A percentile compares a stretch with the other conserved stretches of the same genome.
phyloP scores from a whole-genome alignment of 2,797 vertebrate genomes.

The Trematomus bernacchii region DNA sequence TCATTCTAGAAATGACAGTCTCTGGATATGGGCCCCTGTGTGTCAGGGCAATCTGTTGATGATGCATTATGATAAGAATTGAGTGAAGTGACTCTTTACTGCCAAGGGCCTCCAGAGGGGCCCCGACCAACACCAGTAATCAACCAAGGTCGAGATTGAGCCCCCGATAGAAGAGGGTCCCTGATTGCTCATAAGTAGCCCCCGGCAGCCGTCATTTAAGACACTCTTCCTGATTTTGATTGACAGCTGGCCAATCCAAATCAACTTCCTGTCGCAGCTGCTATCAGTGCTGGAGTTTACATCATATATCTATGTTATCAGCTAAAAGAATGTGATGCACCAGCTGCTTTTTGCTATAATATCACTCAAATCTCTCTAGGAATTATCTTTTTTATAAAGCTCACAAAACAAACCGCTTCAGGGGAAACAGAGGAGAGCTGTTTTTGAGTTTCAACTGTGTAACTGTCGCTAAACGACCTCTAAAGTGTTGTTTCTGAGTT shows the following conservation, averaged over 20 bases:
- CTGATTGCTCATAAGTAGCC: slow-evolving; percentile 79
- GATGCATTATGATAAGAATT: slow-evolving; percentile 80
- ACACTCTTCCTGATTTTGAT: slow-evolving; percentile 74
- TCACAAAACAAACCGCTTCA: background rate
- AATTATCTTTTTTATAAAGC: background rate
- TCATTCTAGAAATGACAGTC: slow-evolving; percentile 23
- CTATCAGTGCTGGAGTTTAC: slow-evolving; percentile 38
- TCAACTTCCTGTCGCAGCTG: slow-evolving; percentile 36
- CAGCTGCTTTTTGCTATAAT: background rate
- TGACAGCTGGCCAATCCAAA: slow-evolving; percentile 71
- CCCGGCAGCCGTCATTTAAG: slow-evolving; percentile 56
- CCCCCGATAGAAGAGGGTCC: slow-evolving; percentile 66
- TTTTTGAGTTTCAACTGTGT: background rate
- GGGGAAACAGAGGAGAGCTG: background rate
- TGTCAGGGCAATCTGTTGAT: slow-evolving; percentile 78
- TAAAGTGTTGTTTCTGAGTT: too few relatives aligned
- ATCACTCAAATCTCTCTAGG: slow-evolving; percentile 1
- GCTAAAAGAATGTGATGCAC: slow-evolving; percentile 14
- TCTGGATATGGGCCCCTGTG: slow-evolving; percentile 66
- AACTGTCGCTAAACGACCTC: background rate
- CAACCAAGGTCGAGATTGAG: slow-evolving; percentile 74
- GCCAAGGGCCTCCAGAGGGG: slow-evolving; percentile 43
- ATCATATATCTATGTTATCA: slow-evolving; percentile 41
- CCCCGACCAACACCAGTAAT: slow-evolving; percentile 69
- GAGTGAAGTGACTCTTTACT: slow-evolving; percentile 62